These are phyloP conservation scores for Porphyrio hochstetteri DNA, from an alignment of 2,113 vertebrate species.

Conservation along the genomic window DNA sequence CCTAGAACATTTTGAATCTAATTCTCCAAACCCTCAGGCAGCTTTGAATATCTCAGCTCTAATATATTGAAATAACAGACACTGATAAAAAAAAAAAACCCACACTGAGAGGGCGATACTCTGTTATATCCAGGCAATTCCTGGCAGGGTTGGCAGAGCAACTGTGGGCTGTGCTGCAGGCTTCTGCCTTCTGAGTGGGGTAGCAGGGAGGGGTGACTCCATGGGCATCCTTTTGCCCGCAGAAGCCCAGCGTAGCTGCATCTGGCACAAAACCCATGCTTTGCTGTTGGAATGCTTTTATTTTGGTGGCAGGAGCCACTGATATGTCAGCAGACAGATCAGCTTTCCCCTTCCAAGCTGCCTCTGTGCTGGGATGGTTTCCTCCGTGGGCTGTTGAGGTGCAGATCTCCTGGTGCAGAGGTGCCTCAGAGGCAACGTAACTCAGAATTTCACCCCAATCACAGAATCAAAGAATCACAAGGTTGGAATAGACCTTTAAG, in stretches of 20 bases:
- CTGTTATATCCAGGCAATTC: background rate
- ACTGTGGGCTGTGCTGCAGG: background rate
- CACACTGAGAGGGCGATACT: background rate
- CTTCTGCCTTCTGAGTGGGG: background rate
- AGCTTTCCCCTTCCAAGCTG: background rate
- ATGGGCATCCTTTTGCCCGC: background rate
- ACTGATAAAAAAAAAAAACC: background rate
- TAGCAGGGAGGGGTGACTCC: background rate
- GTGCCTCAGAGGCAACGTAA: background rate
- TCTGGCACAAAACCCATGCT: accelerated
- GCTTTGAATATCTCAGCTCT: conserved; percentile 49
- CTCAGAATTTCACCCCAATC: background rate
- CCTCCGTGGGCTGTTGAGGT: background rate
- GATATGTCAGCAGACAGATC: background rate
- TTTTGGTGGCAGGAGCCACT: background rate
- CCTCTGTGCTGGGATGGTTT: background rate
- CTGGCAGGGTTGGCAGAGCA: accelerated
- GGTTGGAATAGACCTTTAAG: too few species aligned
- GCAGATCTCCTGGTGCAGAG: accelerated
- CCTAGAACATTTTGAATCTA: conserved; percentile 54
- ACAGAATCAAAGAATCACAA: too few species aligned
- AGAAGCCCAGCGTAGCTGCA: accelerated
- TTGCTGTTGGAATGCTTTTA: accelerated
- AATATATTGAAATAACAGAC: conserved; percentile 43
- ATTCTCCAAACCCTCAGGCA: conserved; percentile 58